Conservation (phyloP, 2,888 invertebrate genomes). For the Drosophila pullipes region DNA sequence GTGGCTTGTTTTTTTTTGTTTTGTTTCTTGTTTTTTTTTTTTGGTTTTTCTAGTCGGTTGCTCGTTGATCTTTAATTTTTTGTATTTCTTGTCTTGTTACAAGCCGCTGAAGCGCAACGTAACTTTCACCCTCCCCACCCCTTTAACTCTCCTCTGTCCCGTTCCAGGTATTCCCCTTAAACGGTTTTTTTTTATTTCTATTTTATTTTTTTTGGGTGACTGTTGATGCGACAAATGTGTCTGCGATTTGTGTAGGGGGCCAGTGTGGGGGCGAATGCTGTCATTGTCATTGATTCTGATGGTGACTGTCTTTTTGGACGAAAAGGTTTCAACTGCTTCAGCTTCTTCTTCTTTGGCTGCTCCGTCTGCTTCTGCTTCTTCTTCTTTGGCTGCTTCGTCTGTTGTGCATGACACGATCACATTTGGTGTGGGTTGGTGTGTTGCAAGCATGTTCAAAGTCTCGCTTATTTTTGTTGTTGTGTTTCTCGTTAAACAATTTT, state of each 20-base stretch:
- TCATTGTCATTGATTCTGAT: conserved; percentile 40
- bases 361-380: background rate
- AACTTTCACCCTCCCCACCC: conserved; percentile 36
- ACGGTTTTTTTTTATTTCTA: conserved; percentile 32
- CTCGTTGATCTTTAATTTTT: conserved; percentile 30
- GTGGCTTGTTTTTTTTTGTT: conserved; percentile 43
- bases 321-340: conserved; percentile 25
- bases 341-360: background rate
- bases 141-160: background rate
- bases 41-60: conserved; percentile 33
- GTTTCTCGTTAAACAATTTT: conserved; percentile 34
- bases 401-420: conserved; percentile 48
- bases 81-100: conserved; percentile 51
- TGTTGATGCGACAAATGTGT: conserved; percentile 76
- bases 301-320: conserved; percentile 6
- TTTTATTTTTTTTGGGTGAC: conserved; percentile 56
- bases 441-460: conserved; percentile 6
- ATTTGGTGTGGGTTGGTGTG: conserved; percentile 16
- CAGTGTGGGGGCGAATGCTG: conserved; percentile 55
- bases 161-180: conserved; percentile 1
- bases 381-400: conserved; percentile 2
- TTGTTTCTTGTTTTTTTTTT: background rate
- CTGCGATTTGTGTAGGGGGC: conserved; percentile 43
- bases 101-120: conserved; percentile 68
- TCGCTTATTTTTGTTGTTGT: background rate